These are phyloP conservation scores for Cyrtonyx montezumae DNA, from an alignment of 2,113 vertebrate species.

Conservation along the genomic window DNA sequence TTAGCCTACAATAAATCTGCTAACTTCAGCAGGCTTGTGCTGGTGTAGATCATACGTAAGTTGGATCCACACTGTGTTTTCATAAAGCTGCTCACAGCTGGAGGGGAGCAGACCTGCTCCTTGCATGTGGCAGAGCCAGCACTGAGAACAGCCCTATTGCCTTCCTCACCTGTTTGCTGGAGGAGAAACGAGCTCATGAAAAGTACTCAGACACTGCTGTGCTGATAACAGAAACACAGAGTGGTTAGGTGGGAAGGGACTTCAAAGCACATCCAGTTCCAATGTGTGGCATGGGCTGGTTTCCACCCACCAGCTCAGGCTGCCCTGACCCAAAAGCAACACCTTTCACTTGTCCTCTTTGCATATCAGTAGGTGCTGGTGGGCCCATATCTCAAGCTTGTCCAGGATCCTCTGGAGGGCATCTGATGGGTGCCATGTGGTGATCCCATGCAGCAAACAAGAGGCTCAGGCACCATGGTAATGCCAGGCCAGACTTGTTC, in stretches of 20 bases:
- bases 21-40: neutral
- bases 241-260: no score
- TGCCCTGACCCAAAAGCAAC: no score
- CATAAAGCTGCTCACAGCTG: neutral
- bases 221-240: no score
- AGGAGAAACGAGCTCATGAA: neutral
- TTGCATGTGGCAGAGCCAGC: accelerated
- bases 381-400: no score
- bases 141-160: accelerated
- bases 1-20: neutral
- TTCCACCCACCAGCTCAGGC: no score
- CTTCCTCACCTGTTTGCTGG: neutral
- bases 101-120: neutral
- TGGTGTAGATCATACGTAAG: neutral
- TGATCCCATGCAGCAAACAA: accelerated
- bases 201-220: neutral
- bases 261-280: no score
- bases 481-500: accelerated
- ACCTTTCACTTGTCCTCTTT: no score
- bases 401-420: no score
- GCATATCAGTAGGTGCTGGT: no score
- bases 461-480: neutral
- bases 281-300: no score
- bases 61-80: neutral
- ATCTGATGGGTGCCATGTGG: neutral